Conservation (phyloP, 2,888 invertebrate genomes). For the Hypolimnas misippus region DNA sequence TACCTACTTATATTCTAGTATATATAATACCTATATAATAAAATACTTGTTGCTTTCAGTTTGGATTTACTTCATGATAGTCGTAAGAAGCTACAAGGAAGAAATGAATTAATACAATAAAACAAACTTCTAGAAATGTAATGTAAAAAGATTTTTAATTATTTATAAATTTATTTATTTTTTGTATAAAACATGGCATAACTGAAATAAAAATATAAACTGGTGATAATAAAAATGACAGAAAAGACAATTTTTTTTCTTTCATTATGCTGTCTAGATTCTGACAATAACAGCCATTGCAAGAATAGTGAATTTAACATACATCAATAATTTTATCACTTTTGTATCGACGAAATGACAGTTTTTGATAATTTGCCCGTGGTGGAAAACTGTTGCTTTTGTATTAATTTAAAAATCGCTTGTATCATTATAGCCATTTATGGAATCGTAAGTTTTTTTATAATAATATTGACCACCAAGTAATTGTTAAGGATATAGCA, state of each 20-base stretch:
- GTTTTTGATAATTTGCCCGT: not conserved
- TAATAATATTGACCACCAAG: too few relatives aligned
- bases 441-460: slow-evolving; percentile 2
- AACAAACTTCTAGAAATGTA: not conserved
- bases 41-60: slow-evolving; percentile 48
- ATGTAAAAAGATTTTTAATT: not conserved
- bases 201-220: too few relatives aligned
- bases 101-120: slow-evolving; percentile 27
- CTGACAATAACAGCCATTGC: not conserved
- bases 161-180: not conserved
- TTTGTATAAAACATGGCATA: too few relatives aligned
- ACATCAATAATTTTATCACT: not conserved
- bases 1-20: too few relatives aligned
- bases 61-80: slow-evolving; percentile 49
- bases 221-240: too few relatives aligned
- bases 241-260: too few relatives aligned
- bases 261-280: too few relatives aligned
- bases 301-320: not conserved
- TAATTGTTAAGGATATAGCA: too few relatives aligned
- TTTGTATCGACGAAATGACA: not conserved
- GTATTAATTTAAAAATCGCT: not conserved
- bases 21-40: too few relatives aligned
- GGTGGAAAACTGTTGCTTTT: not conserved
- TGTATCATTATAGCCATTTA: not conserved
- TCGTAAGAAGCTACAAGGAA: slow-evolving; percentile 50